These are phyloP conservation scores for Cantharis flavilabris DNA, from an alignment of 2,888 invertebrate species.

Conservation along the genomic window DNA sequence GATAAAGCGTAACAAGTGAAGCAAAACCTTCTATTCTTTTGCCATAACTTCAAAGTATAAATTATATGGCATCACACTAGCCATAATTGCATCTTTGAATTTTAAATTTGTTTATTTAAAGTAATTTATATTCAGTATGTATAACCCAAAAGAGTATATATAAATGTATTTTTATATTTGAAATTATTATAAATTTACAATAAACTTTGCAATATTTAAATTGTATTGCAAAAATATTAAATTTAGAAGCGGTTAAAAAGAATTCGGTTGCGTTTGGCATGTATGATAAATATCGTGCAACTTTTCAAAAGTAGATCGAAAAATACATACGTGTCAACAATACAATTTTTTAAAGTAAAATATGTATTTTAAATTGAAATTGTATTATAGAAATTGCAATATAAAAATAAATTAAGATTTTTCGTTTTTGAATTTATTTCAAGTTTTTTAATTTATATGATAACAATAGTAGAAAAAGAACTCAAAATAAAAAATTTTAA, in stretches of 20 bases:
- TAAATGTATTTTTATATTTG: background rate
- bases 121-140: background rate
- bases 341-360: background rate
- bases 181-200: background rate
- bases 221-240: background rate
- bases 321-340: background rate
- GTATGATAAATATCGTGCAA: background rate
- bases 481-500: no score
- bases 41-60: background rate
- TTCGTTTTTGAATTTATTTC: no score
- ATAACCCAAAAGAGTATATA: background rate
- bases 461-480: no score
- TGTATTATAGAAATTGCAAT: background rate
- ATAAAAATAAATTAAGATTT: background rate
- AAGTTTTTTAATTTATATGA: no score
- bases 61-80: background rate
- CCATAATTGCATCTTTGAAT: background rate
- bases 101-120: background rate
- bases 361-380: background rate
- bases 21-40: conserved; percentile 4
- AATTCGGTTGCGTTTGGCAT: background rate
- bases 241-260: background rate
- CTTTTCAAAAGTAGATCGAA: background rate
- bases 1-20: conserved; percentile 8
- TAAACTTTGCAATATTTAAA: background rate